Evolutionary conservation across 30 jellyfish, hydroid and myxozoan genomes (phyloP), one percentile per base, ranked within the genome.

Genomic region (Cassiopea xamachana): DNA sequence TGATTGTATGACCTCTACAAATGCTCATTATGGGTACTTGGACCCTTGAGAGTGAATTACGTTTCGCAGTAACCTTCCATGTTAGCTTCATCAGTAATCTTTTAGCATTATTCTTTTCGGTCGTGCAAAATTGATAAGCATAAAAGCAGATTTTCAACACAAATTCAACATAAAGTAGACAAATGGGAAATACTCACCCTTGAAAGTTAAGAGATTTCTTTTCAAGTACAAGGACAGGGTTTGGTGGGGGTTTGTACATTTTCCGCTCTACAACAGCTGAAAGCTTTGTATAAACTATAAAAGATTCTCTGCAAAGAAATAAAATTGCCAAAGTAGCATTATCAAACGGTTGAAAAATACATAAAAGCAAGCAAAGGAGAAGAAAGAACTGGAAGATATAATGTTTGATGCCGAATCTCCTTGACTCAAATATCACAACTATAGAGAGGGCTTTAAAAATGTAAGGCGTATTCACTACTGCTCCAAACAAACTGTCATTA

Each of bases 231-330:
- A 77, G 84, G 61, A 87, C 79, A 2, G 98, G 93, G 44, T 82
- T 90, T 1, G 95, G 94, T 27, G 73, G 39, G 0, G 91, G 87
- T n/a, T 88, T 84, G 82, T 13, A 73, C 13, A 87, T 16, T 71
- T 89, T 96, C 61, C 96, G 83, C 68, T 94, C 98, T 14, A 90
- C 88, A 59, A 94, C 82, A 15, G 96, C 73, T 68, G 98, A 84
- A 43, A 94, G 88, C 58, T 80, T 85, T 59, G 92, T 82, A 60
- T 69, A 49, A 1, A 96, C 93, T 77, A 89, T 18, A 44, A 59
- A 50, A 12, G 98, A 94, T 1, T 89, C 98, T 84, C 98, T 94
- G 75, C 9, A 74, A 88, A 73, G 50, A 43, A 60, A 2, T 64
- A 64, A 43, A 45, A 9, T 14, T 5, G 12, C 85, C 8, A 17